Evolutionary conservation across 1,140 invertebrate genomes (phyloP).

Genomic region (Drosophila kurseongensis): DNA sequence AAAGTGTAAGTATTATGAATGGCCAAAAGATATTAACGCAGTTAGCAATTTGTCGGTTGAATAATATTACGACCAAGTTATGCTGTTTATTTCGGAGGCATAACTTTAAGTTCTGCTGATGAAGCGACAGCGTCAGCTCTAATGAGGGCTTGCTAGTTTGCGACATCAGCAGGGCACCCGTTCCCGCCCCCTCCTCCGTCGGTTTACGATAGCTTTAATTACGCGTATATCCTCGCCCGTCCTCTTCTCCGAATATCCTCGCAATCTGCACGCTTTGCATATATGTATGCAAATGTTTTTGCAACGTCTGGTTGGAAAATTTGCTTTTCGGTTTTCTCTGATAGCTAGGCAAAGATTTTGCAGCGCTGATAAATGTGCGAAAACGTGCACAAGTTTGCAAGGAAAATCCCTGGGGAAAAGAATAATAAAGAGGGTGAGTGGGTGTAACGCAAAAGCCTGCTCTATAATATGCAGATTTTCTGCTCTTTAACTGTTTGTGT

Average conservation of each 20-base stretch:
- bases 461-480: constrained; percentile 69
- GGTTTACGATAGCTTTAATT: constrained; percentile 45
- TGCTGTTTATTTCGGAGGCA: constrained; percentile 28
- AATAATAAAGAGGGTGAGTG: constrained; percentile 10
- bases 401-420: constrained; percentile 20
- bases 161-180: not conserved
- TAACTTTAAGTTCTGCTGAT: constrained; percentile 53
- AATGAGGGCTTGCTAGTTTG: constrained; percentile 31
- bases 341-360: constrained; percentile 62
- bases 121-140: constrained; percentile 35
- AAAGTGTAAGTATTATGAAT: constrained; percentile 15
- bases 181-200: no score
- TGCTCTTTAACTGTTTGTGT: constrained; percentile 37
- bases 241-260: constrained; percentile 5
- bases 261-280: constrained; percentile 5
- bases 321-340: constrained; percentile 38
- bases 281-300: constrained; percentile 56
- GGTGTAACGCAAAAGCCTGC: constrained; percentile 8
- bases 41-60: constrained; percentile 23
- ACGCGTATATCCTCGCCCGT: constrained; percentile 38
- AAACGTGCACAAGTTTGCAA: constrained; percentile 72
- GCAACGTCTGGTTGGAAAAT: constrained; percentile 36
- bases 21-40: constrained; percentile 3
- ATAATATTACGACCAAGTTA: constrained; percentile 32
- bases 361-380: constrained; percentile 67